Conservation (phyloP, 1,140 invertebrate genomes). For the Tetranychus cinnabarinus region DNA sequence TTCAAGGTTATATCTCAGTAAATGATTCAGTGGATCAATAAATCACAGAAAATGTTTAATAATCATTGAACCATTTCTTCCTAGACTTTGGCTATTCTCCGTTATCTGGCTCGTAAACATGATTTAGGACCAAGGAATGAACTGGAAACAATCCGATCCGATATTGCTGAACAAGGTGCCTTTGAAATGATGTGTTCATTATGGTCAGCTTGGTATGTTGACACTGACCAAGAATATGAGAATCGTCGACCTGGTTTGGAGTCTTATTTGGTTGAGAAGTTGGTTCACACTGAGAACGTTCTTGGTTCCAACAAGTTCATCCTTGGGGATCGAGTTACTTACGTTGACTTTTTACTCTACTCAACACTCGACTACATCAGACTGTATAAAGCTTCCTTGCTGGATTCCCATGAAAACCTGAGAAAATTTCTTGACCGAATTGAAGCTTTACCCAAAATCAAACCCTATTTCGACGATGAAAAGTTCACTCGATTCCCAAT, state of each 20-base stretch:
- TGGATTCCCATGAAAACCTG: neutral
- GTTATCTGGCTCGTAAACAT: constrained; percentile 23
- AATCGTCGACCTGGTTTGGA: neutral
- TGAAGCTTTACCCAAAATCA: neutral
- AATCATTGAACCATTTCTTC: no score
- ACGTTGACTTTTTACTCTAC: constrained; percentile 27
- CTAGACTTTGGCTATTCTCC: constrained; percentile 21
- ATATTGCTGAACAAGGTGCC: constrained; percentile 21
- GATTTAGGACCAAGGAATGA: constrained; percentile 19
- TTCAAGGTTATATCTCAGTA: no score
- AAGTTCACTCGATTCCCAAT: neutral
- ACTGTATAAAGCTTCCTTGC: neutral
- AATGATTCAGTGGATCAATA: no score
- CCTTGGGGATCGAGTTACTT: constrained; percentile 24
- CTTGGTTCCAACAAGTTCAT: constrained; percentile 24
- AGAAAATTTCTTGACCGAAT: neutral
- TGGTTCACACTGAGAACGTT: constrained; percentile 10
- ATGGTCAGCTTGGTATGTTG: neutral
- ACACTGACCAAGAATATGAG: neutral
- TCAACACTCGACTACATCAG: constrained; percentile 24
- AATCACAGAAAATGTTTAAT: no score
- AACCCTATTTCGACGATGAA: neutral
- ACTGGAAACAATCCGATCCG: constrained; percentile 22
- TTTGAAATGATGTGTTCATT: neutral
- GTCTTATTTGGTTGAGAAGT: neutral